These are phyloP conservation scores for Apoda limacodes DNA, from an alignment of 2,888 invertebrate genomes.

Conservation along the genomic window DNA sequence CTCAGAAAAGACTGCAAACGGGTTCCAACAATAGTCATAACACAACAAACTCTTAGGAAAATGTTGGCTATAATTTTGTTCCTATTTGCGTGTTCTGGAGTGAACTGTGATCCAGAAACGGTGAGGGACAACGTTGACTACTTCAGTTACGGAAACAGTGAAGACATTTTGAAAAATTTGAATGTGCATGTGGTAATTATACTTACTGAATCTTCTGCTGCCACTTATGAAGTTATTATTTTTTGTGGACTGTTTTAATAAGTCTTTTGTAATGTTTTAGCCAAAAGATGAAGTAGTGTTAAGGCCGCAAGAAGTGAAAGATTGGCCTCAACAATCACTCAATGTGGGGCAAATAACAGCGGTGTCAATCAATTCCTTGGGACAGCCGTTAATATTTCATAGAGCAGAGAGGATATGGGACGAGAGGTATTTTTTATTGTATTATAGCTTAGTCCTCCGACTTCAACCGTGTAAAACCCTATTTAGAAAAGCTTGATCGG, in stretches of 20 bases:
- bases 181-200: slow-evolving; percentile 49
- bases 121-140: slow-evolving; percentile 59
- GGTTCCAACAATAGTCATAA: slow-evolving; percentile 30
- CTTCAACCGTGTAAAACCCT: no score
- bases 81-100: slow-evolving; percentile 28
- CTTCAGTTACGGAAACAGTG: slow-evolving; percentile 53
- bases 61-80: slow-evolving; percentile 42
- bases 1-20: slow-evolving; percentile 30
- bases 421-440: slow-evolving; percentile 68
- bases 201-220: slow-evolving; percentile 4
- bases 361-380: slow-evolving; percentile 82
- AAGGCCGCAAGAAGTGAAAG: slow-evolving; percentile 74
- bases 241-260: background rate
- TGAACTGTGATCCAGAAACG: slow-evolving; percentile 55
- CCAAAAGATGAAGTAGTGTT: slow-evolving; percentile 61
- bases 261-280: slow-evolving; percentile 27
- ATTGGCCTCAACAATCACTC: slow-evolving; percentile 71
- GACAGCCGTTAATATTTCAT: slow-evolving; percentile 88
- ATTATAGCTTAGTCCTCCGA: no score
- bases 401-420: slow-evolving; percentile 85
- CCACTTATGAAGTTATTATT: background rate
- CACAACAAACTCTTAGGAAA: slow-evolving; percentile 39
- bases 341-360: slow-evolving; percentile 87
- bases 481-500: no score
- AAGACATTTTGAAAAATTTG: slow-evolving; percentile 49